Evolutionary conservation across 2,888 invertebrate genomes (phyloP).

Genomic region (Rhimphoctona megacephalus): DNA sequence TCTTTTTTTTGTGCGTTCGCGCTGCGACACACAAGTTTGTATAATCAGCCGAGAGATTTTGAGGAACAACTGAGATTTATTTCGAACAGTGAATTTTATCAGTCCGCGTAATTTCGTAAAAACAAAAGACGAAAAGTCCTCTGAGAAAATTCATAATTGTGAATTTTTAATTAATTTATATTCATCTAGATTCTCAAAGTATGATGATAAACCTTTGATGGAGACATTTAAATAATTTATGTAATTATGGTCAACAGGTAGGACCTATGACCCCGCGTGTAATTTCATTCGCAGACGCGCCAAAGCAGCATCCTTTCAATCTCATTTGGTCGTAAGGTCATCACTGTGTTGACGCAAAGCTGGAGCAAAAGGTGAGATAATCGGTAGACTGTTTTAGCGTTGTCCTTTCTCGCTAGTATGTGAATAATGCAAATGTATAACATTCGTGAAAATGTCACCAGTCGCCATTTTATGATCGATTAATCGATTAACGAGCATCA

Average conservation of each 20-base stretch:
- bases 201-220: not conserved
- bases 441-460: slow-evolving; percentile 78
- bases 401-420: slow-evolving; percentile 40
- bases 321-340: slow-evolving; percentile 54
- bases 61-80: not conserved
- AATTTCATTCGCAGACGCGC: slow-evolving; percentile 15
- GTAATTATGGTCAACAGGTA: not conserved
- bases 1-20: not conserved
- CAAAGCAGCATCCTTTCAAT: slow-evolving; percentile 29
- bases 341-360: slow-evolving; percentile 38
- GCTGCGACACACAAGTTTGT: not conserved
- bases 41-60: not conserved
- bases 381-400: not conserved
- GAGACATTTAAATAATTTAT: not conserved
- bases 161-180: not conserved
- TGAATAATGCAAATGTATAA: slow-evolving; percentile 78
- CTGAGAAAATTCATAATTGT: not conserved
- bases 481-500: slow-evolving; percentile 63
- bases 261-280: slow-evolving; percentile 40
- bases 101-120: not conserved
- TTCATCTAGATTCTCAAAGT: not conserved
- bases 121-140: not conserved
- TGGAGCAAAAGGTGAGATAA: slow-evolving; percentile 57
- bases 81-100: not conserved
- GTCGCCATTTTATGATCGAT: slow-evolving; percentile 66